Evolutionary conservation across 1,140 invertebrate genomes (phyloP).

Genomic region (Belonocnema kinseyi): DNA sequence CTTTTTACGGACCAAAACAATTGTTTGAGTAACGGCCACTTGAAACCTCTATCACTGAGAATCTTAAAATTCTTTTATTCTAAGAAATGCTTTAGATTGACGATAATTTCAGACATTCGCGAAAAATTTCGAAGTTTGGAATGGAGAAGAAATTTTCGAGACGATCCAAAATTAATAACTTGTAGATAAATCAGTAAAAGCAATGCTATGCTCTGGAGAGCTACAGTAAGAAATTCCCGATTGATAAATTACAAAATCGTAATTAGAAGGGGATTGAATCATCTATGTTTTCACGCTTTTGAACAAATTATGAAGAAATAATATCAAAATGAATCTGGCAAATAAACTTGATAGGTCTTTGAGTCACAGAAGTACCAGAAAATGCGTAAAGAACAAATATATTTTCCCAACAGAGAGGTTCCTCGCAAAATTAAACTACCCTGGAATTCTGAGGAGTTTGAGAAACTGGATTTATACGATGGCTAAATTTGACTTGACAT

Average conservation of each 20-base stretch:
- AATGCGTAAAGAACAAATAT: slow-evolving; percentile 39
- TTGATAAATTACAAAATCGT: no score
- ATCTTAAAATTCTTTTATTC: not conserved
- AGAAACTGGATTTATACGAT: slow-evolving; percentile 54
- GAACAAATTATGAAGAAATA: slow-evolving; percentile 28
- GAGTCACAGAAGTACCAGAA: slow-evolving; percentile 52
- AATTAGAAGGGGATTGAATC: not conserved
- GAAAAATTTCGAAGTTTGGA: no score
- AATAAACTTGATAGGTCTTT: not conserved
- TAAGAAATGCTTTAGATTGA: not conserved
- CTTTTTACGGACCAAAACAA: not conserved
- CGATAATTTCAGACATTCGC: not conserved
- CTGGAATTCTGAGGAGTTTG: slow-evolving; percentile 42
- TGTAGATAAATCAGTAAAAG: no score
- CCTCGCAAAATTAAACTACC: slow-evolving; percentile 58
- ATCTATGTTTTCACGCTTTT: not conserved
- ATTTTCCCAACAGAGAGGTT: slow-evolving; percentile 46
- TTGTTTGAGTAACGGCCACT: not conserved
- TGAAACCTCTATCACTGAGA: not conserved
- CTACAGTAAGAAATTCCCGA: no score
- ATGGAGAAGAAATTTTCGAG: no score
- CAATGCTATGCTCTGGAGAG: no score
- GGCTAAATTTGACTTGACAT: slow-evolving; percentile 59
- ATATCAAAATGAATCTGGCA: slow-evolving; percentile 44
- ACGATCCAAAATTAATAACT: no score